Percentiles rank a stretch among this genome's conserved stretches.
Conservation (phyloP, 1,140 invertebrate genomes). For the Palaemon carinicauda region DNA sequence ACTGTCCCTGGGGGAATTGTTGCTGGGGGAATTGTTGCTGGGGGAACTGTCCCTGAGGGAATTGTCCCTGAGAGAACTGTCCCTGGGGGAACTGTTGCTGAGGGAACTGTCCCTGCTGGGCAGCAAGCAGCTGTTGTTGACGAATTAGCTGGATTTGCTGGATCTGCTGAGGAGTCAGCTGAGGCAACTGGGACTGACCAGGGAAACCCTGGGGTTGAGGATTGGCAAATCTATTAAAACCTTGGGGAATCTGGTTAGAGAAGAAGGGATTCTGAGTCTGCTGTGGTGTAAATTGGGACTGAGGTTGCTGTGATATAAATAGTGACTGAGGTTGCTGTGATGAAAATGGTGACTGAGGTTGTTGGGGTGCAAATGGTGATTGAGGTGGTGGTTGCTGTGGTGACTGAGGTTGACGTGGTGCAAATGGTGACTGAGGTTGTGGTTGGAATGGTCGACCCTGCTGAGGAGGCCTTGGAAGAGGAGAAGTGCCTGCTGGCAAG, state of each 20-base stretch:
- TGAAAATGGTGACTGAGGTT: constrained; percentile 19
- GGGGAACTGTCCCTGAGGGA: not conserved
- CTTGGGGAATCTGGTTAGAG: constrained; percentile 11
- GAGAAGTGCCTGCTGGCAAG: too few relatives aligned
- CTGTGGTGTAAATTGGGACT: not conserved
- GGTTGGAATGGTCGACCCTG: too few relatives aligned
- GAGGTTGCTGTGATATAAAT: not conserved
- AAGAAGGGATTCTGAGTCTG: constrained; percentile 15
- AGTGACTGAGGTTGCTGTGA: constrained; percentile 20
- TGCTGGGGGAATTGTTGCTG: not conserved
- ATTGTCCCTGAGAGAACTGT: not conserved
- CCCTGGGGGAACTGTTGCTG: not conserved
- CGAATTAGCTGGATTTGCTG: constrained; percentile 5
- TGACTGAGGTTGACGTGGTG: constrained; percentile 15
- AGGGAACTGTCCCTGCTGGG: not conserved
- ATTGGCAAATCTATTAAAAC: not conserved
- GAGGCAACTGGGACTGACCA: not conserved
- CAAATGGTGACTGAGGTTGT: not conserved
- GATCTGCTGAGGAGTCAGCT: constrained; percentile 36
- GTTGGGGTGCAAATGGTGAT: not conserved
- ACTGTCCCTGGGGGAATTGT: constrained; percentile 23
- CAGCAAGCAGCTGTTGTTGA: not conserved
- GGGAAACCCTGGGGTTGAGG: constrained; percentile 22
- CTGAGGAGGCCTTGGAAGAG: too few relatives aligned
- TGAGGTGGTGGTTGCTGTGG: not conserved